Percentiles rank a stretch among this genome's conserved stretches.
These are phyloP conservation scores for Telenomus remus DNA, from an alignment of 1,140 invertebrate species.

Conservation along the genomic window DNA sequence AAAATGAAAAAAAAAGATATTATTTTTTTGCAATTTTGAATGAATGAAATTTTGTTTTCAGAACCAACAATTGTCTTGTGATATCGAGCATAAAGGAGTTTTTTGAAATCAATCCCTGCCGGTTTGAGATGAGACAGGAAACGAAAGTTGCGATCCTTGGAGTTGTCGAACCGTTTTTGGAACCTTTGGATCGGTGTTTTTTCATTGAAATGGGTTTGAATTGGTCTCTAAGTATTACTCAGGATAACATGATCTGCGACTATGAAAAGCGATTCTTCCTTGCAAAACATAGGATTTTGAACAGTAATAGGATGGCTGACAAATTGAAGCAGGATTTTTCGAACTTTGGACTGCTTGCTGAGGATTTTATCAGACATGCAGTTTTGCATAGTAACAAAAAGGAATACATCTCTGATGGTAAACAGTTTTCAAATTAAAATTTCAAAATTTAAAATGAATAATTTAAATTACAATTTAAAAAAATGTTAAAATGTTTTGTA, in stretches of 20 bases:
- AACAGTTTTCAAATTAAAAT: background rate
- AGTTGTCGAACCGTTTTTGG: conserved; percentile 39
- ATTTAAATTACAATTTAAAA: conserved; percentile 12
- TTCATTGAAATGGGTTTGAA: conserved; percentile 33
- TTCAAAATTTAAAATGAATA: conserved; percentile 17
- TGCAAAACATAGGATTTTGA: conserved; percentile 40
- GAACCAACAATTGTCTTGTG: conserved; percentile 16
- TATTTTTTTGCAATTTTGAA: background rate
- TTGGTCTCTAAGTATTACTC: conserved; percentile 10
- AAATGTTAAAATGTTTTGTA: too few species aligned
- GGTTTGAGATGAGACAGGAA: background rate
- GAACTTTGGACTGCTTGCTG: conserved; percentile 34
- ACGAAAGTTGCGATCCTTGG: conserved; percentile 19
- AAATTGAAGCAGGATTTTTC: conserved; percentile 9
- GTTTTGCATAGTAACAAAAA: conserved; percentile 52
- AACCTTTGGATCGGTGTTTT: conserved; percentile 63
- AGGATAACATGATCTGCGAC: conserved; percentile 57
- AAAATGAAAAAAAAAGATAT: too few species aligned
- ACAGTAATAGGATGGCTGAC: conserved; percentile 8
- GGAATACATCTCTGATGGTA: conserved; percentile 50
- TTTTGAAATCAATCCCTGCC: conserved; percentile 9
- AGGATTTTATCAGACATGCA: conserved; percentile 62
- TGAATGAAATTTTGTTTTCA: conserved; percentile 3
- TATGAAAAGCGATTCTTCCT: conserved; percentile 63
- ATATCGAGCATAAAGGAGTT: conserved; percentile 22